Evolutionary conservation across 2,888 invertebrate species (phyloP).

Genomic region (Rhagonycha lutea): DNA sequence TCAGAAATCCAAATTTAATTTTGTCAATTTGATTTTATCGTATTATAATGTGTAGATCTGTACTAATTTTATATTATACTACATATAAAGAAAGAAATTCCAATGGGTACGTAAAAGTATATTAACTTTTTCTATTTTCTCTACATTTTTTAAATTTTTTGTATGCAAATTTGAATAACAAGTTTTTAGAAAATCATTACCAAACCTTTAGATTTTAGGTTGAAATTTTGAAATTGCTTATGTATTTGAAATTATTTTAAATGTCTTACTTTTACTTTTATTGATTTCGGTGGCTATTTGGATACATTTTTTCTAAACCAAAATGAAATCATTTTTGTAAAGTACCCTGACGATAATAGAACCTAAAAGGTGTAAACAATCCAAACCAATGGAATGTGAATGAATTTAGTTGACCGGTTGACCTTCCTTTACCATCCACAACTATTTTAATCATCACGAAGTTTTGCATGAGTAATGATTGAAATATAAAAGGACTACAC

Average conservation of each 20-base stretch:
- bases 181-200: neutral
- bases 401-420: slow-evolving; percentile 24
- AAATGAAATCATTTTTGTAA: neutral
- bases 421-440: slow-evolving; percentile 26
- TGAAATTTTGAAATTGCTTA: neutral
- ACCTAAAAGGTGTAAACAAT: slow-evolving; percentile 14
- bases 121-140: neutral
- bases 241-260: neutral
- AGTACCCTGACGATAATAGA: slow-evolving; percentile 6
- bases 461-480: slow-evolving; percentile 14
- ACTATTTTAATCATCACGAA: slow-evolving; percentile 15
- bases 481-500: neutral
- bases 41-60: no score
- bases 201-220: neutral
- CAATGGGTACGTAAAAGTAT: neutral
- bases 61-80: no score
- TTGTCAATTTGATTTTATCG: neutral
- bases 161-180: neutral
- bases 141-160: neutral
- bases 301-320: neutral
- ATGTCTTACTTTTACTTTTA: neutral
- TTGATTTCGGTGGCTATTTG: neutral
- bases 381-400: slow-evolving; percentile 18
- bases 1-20: neutral
- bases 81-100: no score